These are phyloP conservation scores for Carassius gibelio DNA, from an alignment of 2,113 vertebrate species.

Conservation along the genomic window DNA sequence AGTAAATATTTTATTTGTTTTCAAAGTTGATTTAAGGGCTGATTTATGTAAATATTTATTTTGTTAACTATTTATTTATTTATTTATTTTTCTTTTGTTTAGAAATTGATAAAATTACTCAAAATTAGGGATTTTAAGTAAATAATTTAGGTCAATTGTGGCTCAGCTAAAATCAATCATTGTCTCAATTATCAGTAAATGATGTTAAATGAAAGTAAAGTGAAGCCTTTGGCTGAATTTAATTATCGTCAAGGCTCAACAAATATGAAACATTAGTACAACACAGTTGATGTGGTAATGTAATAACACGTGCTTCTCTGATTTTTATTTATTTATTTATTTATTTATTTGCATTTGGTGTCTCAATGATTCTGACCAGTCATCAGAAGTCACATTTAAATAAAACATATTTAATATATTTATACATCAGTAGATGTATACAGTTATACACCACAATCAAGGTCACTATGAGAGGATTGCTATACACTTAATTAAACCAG, in stretches of 20 bases:
- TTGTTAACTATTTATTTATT: not conserved
- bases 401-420: not conserved
- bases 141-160: not conserved
- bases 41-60: not conserved
- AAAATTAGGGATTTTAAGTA: not conserved
- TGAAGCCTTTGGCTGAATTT: not conserved
- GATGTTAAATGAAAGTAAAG: constrained; percentile 14
- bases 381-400: not conserved
- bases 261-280: constrained; percentile 4
- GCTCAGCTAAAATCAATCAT: not conserved
- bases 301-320: not conserved
- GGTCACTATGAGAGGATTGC: not conserved
- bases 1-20: not conserved
- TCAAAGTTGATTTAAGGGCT: not conserved
- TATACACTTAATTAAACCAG: constrained; percentile 7
- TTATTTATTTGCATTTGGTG: not conserved
- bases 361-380: not conserved
- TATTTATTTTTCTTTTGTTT: not conserved
- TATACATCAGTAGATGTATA: not conserved
- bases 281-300: not conserved
- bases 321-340: too few relatives aligned
- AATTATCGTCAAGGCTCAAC: not conserved
- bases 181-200: constrained; percentile 1
- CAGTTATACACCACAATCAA: not conserved
- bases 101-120: not conserved